Evolutionary conservation across 2,797 vertebrate genomes (phyloP), one percentile per base, ranked within the genome.

Genomic region (Amazona ochrocephala): DNA sequence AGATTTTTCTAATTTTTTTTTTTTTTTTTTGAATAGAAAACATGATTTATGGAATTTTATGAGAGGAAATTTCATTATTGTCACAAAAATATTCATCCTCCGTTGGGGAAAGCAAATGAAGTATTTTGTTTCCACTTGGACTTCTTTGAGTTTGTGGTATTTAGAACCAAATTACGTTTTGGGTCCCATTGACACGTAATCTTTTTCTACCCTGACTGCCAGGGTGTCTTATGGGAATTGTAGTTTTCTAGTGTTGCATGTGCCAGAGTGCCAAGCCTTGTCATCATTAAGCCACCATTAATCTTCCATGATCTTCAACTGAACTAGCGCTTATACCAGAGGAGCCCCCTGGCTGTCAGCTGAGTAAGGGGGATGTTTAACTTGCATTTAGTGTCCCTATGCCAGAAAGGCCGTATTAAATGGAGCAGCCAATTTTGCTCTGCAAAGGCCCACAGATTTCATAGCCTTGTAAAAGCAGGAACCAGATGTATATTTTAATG

Each of bases 401-500:
- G 86, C 83, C 84, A 74, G 72, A 48, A 70, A 64, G 53, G 51
- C 64, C 2, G 0, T 22, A 21, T 56, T 67, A 56, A 89, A 82
- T 41, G 51, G 80, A 92, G 71, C 93, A 84, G 90, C 92, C 90
- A 89, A 92, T 84, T 84, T 48, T 89, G 74, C 71, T 94, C 89
- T 80, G 81, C 71, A 82, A 90, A 83, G 90, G 79, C 81, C 90
- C 4, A 2, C 65, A 77, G 84, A 82, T 82, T 92, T 90, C 93
- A 90, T 53, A 71, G 88, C 71, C 90, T 84, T 95, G 74, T 93
- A 95, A 95, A 93, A 89, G 84, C 54, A 84, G 92, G 51, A 93
- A 92, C 94, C 92, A 97, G 93, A 90, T 90, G 90, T 89, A 87
- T 89, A 65, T 82, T 94, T 95, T 95, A 95, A 95, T 95, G 93